Percentiles rank a stretch among this genome's conserved stretches.
Conservation (phyloP, 1,140 invertebrate genomes). For the Drosophila busckii region DNA sequence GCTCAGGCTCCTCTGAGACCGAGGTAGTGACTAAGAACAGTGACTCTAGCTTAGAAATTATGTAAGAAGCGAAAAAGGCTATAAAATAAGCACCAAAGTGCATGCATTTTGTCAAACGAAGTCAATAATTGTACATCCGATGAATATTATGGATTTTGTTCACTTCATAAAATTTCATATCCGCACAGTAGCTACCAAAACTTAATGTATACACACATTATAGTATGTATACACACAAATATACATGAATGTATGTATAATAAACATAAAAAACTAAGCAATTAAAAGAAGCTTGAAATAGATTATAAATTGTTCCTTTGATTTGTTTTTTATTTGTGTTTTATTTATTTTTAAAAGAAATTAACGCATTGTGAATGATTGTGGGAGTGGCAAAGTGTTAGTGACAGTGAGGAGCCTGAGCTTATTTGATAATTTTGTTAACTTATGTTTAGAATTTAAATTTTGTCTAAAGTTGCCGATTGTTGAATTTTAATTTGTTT, state of each 20-base stretch:
- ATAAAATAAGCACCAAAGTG: no score
- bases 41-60: conserved; percentile 85
- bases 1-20: conserved; percentile 83
- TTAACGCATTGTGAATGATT: conserved; percentile 7
- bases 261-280: conserved; percentile 55
- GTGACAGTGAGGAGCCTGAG: conserved; percentile 31
- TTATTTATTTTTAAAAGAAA: conserved; percentile 29
- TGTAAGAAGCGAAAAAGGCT: conserved; percentile 79
- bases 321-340: conserved; percentile 19
- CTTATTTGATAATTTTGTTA: conserved; percentile 46
- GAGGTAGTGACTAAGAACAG: conserved; percentile 85
- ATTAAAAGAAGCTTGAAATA: conserved; percentile 68
- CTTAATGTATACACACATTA: conserved; percentile 54
- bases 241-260: conserved; percentile 41
- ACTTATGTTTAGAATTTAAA: conserved; percentile 43
- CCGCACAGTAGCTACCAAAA: conserved; percentile 10
- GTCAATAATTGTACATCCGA: no score
- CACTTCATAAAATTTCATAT: no score
- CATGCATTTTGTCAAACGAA: no score
- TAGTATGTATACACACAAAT: conserved; percentile 44
- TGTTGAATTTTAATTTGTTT: conserved; percentile 19
- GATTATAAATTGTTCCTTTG: conserved; percentile 41
- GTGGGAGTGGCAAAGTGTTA: conserved; percentile 17
- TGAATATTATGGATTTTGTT: no score
- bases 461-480: conserved; percentile 47